phyloP scores from a whole-genome alignment of 1,140 invertebrate genomes.

The Eurosta solidaginis region DNA sequence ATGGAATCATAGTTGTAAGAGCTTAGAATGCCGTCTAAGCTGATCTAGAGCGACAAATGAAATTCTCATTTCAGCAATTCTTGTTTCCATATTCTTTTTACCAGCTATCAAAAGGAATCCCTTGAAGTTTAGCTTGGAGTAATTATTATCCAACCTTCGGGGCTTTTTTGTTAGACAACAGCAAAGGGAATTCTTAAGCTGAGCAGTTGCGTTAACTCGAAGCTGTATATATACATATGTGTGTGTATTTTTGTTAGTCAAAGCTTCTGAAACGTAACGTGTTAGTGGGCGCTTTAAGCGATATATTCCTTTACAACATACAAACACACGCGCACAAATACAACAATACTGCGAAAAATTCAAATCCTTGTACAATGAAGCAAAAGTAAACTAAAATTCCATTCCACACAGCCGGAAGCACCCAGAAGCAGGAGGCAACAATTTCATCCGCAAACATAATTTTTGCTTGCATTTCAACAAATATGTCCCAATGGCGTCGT shows the following conservation, averaged over 20 bases:
- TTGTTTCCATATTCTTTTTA: neutral
- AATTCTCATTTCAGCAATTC: neutral
- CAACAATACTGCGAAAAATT: neutral
- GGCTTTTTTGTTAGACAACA: neutral
- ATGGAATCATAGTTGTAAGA: neutral
- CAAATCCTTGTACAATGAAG: neutral
- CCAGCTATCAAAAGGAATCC: neutral
- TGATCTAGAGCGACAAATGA: neutral
- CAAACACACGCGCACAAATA: neutral
- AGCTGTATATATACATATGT: neutral
- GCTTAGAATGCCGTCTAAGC: neutral
- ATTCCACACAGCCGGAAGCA: neutral
- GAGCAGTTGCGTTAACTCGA: neutral
- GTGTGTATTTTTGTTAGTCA: neutral
- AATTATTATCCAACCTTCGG: constrained; percentile 10
- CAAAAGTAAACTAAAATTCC: constrained; percentile 5
- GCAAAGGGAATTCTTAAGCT: constrained; percentile 7
- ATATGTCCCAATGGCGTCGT: constrained; percentile 17
- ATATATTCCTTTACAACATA: neutral
- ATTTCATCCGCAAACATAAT: constrained; percentile 26
- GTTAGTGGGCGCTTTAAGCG: constrained; percentile 6
- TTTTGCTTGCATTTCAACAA: constrained; percentile 22
- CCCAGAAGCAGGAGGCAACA: neutral
- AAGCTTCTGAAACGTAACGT: constrained; percentile 1
- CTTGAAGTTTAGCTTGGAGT: constrained; percentile 19